These are phyloP conservation scores for Origma solitaria DNA, from an alignment of 2,113 vertebrate species.

Conservation along the genomic window DNA sequence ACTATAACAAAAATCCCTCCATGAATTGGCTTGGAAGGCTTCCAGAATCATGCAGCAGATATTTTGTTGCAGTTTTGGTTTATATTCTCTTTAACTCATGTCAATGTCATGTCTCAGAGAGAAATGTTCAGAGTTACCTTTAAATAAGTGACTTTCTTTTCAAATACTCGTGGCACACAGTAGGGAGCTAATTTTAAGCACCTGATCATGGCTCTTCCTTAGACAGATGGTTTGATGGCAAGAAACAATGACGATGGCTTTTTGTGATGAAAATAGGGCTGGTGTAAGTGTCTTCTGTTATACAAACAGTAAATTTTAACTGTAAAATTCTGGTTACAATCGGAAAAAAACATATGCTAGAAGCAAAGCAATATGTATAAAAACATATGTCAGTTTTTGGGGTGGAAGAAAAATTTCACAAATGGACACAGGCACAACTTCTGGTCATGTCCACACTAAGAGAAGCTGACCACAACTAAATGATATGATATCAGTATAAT, in stretches of 20 bases:
- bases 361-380: neutral
- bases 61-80: neutral
- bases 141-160: neutral
- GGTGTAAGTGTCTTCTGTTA: neutral
- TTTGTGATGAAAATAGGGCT: neutral
- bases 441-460: neutral
- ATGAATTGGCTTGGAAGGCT: neutral
- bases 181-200: neutral
- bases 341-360: neutral
- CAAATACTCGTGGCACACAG: neutral
- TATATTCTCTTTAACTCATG: neutral
- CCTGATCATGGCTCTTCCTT: neutral
- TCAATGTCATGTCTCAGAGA: neutral
- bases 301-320: neutral
- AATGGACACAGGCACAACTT: neutral
- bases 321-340: neutral
- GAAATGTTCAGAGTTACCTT: neutral
- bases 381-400: neutral
- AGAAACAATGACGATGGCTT: neutral
- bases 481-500: neutral
- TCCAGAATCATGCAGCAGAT: neutral
- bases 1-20: neutral
- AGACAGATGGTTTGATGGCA: neutral
- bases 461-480: slow-evolving; percentile 15
- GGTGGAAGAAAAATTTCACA: neutral